These are phyloP conservation scores for Hoplostethus mediterraneus DNA, from an alignment of 2,797 vertebrate genomes.

Conservation along the genomic window DNA sequence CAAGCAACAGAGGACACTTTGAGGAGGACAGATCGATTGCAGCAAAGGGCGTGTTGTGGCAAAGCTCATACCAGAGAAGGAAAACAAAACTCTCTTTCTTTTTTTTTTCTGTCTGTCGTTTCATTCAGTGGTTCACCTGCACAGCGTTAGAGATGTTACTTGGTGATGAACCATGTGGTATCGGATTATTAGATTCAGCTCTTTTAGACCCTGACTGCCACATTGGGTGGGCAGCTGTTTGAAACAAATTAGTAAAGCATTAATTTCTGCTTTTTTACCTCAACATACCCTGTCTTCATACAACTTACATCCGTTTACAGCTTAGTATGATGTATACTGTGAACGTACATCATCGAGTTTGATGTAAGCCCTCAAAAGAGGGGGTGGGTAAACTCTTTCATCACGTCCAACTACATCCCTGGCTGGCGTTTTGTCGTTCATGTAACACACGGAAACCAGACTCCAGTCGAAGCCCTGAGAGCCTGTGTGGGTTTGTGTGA, in stretches of 20 bases:
- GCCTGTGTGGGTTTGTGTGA: not conserved
- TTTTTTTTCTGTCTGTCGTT: not conserved
- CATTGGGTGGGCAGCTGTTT: not conserved
- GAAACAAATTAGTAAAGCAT: too few relatives aligned
- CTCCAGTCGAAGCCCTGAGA: not conserved
- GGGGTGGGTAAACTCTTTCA: too few relatives aligned
- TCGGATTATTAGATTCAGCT: not conserved
- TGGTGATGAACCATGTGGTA: slow-evolving; percentile 1
- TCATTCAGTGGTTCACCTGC: slow-evolving; percentile 1
- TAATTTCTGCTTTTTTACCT: too few relatives aligned
- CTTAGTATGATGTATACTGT: too few relatives aligned
- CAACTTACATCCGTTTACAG: too few relatives aligned
- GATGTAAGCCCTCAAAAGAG: too few relatives aligned
- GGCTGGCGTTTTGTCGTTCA: too few relatives aligned
- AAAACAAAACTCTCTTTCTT: slow-evolving; percentile 25
- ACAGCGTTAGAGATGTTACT: slow-evolving; percentile 8
- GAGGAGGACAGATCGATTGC: slow-evolving; percentile 49
- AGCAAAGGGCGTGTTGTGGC: slow-evolving; percentile 24
- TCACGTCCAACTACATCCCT: too few relatives aligned
- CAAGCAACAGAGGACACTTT: slow-evolving; percentile 50
- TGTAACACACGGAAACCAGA: not conserved
- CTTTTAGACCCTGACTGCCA: slow-evolving; percentile 3
- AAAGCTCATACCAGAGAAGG: slow-evolving; percentile 34
- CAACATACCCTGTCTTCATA: too few relatives aligned
- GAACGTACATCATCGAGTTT: too few relatives aligned